Evolutionary conservation across 2,797 vertebrate species (phyloP).

Genomic region (Spea hammondii): DNA sequence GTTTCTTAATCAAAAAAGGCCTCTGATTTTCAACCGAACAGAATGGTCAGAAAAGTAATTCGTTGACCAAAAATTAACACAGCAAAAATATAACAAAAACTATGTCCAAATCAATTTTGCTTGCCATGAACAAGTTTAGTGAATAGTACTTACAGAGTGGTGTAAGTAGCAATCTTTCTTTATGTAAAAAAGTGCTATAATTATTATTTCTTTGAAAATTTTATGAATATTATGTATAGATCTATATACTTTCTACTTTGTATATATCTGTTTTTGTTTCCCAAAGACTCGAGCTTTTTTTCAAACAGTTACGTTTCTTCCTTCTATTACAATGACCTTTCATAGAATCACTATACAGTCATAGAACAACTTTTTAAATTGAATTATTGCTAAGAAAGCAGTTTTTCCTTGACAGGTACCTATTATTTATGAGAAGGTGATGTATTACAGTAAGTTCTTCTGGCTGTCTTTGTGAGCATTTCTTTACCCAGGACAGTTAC

Average conservation of each 20-base stretch:
- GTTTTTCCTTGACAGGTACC: constrained; percentile 67
- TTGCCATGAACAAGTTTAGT: too few species aligned
- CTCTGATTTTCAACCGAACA: too few species aligned
- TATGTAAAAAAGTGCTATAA: too few species aligned
- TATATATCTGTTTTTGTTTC: constrained; percentile 7
- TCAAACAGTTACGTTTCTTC: constrained; percentile 31
- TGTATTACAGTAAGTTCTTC: constrained; percentile 75
- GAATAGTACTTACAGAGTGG: too few species aligned
- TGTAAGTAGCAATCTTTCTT: too few species aligned
- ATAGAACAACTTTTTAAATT: constrained; percentile 54
- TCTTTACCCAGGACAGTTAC: constrained; percentile 73
- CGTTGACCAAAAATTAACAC: too few species aligned
- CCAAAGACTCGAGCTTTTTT: constrained; percentile 21
- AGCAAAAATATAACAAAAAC: too few species aligned
- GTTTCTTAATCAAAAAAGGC: too few species aligned
- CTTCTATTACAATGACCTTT: constrained; percentile 46
- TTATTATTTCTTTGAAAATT: too few species aligned
- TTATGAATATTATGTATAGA: not conserved
- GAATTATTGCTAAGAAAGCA: constrained; percentile 64
- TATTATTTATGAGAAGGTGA: constrained; percentile 80
- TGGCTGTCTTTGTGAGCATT: constrained; percentile 79
- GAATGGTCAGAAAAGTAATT: too few species aligned
- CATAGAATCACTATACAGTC: constrained; percentile 42
- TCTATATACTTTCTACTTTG: not conserved
- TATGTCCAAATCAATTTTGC: too few species aligned